phyloP scores from a whole-genome alignment of 64 coral and sea anemone genomes.

The Acropora yongei region DNA sequence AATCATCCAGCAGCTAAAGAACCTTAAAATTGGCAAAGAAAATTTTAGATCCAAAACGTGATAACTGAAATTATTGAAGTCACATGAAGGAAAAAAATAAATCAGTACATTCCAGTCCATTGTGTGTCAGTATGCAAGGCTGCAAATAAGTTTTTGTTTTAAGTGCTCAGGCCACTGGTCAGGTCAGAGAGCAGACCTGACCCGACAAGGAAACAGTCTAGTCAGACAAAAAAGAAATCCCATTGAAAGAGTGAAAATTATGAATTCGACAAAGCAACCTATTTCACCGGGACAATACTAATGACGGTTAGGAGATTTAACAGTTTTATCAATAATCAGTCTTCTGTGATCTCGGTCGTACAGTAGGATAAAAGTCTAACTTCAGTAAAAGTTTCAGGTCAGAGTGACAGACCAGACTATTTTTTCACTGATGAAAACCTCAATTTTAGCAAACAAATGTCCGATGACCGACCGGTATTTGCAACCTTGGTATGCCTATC shows the following conservation, averaged over 20 bases:
- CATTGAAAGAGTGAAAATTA: too few species aligned
- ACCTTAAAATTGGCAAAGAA: too few species aligned
- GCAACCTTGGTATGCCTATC: too few species aligned
- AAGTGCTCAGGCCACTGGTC: neutral
- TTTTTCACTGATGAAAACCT: neutral
- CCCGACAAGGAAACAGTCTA: neutral
- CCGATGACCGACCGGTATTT: neutral
- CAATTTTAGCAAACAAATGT: neutral
- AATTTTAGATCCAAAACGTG: too few species aligned
- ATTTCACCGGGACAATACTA: neutral
- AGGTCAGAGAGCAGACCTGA: neutral
- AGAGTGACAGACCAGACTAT: neutral
- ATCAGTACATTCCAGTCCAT: neutral
- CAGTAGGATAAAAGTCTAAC: neutral
- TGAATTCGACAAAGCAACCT: too few species aligned
- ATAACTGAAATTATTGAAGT: too few species aligned
- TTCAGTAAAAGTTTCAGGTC: conserved; percentile 1
- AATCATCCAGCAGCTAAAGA: too few species aligned
- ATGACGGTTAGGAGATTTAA: neutral
- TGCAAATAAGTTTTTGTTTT: neutral
- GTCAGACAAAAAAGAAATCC: too few species aligned
- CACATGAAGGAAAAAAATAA: too few species aligned
- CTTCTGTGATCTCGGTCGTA: neutral
- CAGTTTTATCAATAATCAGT: conserved; percentile 1
- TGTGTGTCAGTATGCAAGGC: neutral